Base-by-base conservation (phyloP, 1,140 invertebrate genomes). In the Pygmarrhopalites habei region DNA sequence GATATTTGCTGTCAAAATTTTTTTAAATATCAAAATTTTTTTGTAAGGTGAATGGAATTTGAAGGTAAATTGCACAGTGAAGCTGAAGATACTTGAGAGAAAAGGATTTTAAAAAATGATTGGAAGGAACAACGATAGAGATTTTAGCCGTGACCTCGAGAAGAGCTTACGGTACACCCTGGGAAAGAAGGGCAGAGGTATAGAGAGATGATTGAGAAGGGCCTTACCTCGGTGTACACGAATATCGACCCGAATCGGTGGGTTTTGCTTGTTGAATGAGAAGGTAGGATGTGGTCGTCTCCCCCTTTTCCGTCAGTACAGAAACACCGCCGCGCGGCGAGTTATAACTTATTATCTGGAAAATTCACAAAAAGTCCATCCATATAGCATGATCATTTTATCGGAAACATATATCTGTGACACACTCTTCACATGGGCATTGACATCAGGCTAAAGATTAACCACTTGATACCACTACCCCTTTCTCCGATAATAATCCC, bases 281-380 rank as follows among this genome's bases (percentile, higher is more conserved):
- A 62, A 92, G 80, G 75, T 87, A 89, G 65, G 86, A 89, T 58
- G 85, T 86, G 29, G 88, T 91, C 17, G 83, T 88, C 72, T 88
- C 85, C n/a, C 87, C 86, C 72, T 89, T 87, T 75, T 90, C 88
- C 10, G 88, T 90, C 58, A 90, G 82, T 29, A 91, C 88, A 61
- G 82, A 85, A 23, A 88, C 83, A 28, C 85, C 85, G 35, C 85
- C 85, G 72, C 85, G 78, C 41, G 80, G 79, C 39, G 85, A 86
- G 65, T 86, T 85, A 77, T 87, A 88, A 76, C 82, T 86, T 73
- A 88, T 86, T 76, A 83, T 85, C 85, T 85, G 79, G 49, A 78
- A 78, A 73, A 63, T 17, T 5, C 7, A 47, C 5, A 47, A 25
- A 47, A 47, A 47, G 32, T 35, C 15, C 32, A 35, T 35, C 15